Evolutionary conservation across 1,140 invertebrate genomes (phyloP).

Genomic region (Drosophila jambulina): DNA sequence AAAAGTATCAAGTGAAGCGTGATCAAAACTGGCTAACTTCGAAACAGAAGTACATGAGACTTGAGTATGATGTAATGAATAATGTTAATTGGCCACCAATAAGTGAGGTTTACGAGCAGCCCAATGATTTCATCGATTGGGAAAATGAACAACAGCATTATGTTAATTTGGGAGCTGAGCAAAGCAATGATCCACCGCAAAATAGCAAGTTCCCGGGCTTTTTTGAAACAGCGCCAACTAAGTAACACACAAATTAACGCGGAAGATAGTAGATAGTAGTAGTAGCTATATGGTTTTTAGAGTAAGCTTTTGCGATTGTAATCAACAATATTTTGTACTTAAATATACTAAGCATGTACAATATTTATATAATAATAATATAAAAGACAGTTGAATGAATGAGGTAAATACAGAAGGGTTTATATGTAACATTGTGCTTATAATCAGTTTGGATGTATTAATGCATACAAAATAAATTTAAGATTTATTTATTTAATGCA

Average conservation of each 20-base stretch:
- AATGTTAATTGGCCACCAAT: conserved; percentile 88
- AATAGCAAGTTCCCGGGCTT: conserved; percentile 84
- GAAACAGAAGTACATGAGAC: conserved; percentile 87
- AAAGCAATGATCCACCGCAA: conserved; percentile 81
- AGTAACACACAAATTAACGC: background rate
- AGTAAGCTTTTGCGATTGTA: conserved; percentile 5
- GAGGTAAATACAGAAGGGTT: background rate
- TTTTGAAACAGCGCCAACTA: conserved; percentile 52
- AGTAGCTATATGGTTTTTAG: background rate
- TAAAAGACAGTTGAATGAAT: background rate
- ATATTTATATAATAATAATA: too few relatives aligned
- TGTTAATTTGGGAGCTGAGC: conserved; percentile 85
- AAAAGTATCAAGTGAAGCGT: conserved; percentile 86
- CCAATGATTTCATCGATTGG: conserved; percentile 47
- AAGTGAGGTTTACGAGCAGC: conserved; percentile 83
- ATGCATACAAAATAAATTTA: background rate
- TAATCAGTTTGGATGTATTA: background rate
- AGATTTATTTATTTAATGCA: background rate
- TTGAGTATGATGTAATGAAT: conserved; percentile 87
- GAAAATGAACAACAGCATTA: conserved; percentile 59
- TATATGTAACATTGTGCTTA: background rate
- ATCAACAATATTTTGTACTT: conserved; percentile 6
- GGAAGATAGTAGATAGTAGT: background rate
- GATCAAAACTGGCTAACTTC: conserved; percentile 87
- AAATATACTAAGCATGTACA: background rate